A percentile compares a stretch with the other conserved stretches of the same genome.
These are phyloP conservation scores for Phyllotis vaccarum DNA, from an alignment of 2,797 vertebrate genomes.

Conservation along the genomic window DNA sequence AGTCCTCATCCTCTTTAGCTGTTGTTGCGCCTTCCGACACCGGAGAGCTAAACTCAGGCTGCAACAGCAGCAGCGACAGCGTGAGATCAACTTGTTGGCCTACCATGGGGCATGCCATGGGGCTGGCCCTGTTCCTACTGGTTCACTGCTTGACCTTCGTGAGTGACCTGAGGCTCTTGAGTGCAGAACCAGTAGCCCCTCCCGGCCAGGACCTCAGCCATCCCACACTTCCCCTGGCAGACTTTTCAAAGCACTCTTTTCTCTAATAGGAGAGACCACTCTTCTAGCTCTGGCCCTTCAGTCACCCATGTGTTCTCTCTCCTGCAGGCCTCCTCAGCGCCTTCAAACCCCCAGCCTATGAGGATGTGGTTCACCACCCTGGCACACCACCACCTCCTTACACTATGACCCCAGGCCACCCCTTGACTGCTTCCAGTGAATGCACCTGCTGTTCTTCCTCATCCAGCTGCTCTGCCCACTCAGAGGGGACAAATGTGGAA, in stretches of 20 bases:
- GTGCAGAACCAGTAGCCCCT: conserved; percentile 8
- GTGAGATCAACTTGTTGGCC: conserved; percentile 96
- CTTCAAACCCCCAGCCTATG: conserved; percentile 95
- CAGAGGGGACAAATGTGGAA: conserved; percentile 64
- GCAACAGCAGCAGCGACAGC: conserved; percentile 96
- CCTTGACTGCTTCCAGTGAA: conserved; percentile 91
- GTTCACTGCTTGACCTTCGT: conserved; percentile 82
- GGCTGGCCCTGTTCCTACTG: conserved; percentile 65
- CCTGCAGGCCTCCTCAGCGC: conserved; percentile 92
- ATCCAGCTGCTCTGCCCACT: conserved; percentile 90
- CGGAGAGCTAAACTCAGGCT: conserved; percentile 94
- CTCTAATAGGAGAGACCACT: not conserved
- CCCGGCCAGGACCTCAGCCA: conserved; percentile 39
- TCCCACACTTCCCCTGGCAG: conserved; percentile 19
- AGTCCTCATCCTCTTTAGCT: conserved; percentile 95
- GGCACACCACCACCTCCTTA: conserved; percentile 94
- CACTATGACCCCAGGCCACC: conserved; percentile 87
- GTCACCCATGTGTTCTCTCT: not conserved
- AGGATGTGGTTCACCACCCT: conserved; percentile 93
- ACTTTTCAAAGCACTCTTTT: conserved; percentile 33
- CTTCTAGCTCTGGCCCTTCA: not conserved
- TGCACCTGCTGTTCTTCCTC: conserved; percentile 93
- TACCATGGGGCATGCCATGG: conserved; percentile 95
- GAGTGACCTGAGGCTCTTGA: conserved; percentile 72
- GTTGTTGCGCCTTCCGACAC: conserved; percentile 96